These are phyloP conservation scores for Coelinius sp. DNA, from an alignment of 2,888 invertebrate genomes.

Conservation along the genomic window DNA sequence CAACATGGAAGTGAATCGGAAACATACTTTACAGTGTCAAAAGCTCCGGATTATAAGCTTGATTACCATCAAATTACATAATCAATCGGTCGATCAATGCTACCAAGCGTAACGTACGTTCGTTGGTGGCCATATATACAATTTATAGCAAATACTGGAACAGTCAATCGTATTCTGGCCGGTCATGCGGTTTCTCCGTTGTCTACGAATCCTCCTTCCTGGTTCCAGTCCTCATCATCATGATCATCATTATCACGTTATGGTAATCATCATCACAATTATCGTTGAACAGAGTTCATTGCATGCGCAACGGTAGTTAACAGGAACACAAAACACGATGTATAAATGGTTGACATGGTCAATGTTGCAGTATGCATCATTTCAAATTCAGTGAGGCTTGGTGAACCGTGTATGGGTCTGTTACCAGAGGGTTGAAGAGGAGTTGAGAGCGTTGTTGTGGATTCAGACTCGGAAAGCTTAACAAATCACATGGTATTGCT, in stretches of 20 bases:
- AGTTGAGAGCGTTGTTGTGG: neutral
- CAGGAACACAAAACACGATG: slow-evolving; percentile 5
- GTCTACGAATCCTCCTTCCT: slow-evolving; percentile 16
- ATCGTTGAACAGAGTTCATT: neutral
- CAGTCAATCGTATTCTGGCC: slow-evolving; percentile 30
- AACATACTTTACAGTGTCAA: slow-evolving; percentile 55
- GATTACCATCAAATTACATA: slow-evolving; percentile 68
- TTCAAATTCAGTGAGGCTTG: slow-evolving; percentile 49
- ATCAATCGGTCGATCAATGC: slow-evolving; percentile 68
- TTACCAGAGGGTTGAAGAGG: neutral
- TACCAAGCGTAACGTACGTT: slow-evolving; percentile 65
- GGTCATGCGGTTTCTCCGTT: slow-evolving; percentile 30
- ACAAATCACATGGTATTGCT: neutral
- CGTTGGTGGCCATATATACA: slow-evolving; percentile 43
- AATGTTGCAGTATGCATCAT: slow-evolving; percentile 42
- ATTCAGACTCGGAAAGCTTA: neutral
- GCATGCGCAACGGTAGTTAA: neutral
- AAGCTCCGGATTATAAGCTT: slow-evolving; percentile 62
- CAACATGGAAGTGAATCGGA: slow-evolving; percentile 49
- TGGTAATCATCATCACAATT: slow-evolving; percentile 27
- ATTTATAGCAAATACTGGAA: slow-evolving; percentile 18
- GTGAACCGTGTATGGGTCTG: slow-evolving; percentile 45
- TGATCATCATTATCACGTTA: slow-evolving; percentile 24
- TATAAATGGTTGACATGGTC: slow-evolving; percentile 42
- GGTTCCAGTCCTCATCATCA: slow-evolving; percentile 29